These are phyloP conservation scores for Pholis gunnellus DNA, from an alignment of 2,113 vertebrate species.

Conservation along the genomic window DNA sequence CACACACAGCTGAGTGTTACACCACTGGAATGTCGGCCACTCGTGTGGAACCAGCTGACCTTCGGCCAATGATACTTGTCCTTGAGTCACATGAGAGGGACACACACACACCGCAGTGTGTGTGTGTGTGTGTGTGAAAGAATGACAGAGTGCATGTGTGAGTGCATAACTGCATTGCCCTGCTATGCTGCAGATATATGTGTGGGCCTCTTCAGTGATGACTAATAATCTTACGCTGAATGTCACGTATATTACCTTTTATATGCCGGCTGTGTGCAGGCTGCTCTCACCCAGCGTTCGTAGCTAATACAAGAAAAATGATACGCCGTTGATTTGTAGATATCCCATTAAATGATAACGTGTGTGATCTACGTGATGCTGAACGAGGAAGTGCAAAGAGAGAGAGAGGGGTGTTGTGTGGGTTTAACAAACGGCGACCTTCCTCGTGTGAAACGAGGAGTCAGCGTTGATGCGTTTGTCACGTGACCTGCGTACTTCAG, in stretches of 20 bases:
- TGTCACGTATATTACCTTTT: not conserved
- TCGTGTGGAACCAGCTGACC: constrained; percentile 80
- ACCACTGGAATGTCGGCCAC: constrained; percentile 63
- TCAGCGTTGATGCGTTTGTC: too few species aligned
- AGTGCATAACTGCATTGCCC: not conserved
- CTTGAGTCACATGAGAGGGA: constrained; percentile 73
- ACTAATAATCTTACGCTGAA: not conserved
- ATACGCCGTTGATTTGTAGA: too few species aligned
- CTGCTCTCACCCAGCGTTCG: too few species aligned
- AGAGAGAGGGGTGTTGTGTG: too few species aligned
- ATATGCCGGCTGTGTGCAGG: too few species aligned
- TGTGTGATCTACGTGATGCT: too few species aligned
- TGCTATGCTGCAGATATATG: not conserved
- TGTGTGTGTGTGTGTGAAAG: not conserved
- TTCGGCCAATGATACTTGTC: constrained; percentile 71
- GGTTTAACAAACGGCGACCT: too few species aligned
- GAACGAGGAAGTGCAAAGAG: too few species aligned
- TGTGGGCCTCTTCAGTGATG: not conserved
- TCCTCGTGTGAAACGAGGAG: too few species aligned
- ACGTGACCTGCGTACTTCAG: too few species aligned
- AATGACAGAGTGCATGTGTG: not conserved
- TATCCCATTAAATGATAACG: too few species aligned
- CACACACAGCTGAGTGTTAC: constrained; percentile 60
- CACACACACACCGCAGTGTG: not conserved
- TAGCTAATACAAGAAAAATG: too few species aligned